These are phyloP conservation scores for Pontoporia blainvillei DNA, from an alignment of 2,113 vertebrate genomes.

Conservation along the genomic window DNA sequence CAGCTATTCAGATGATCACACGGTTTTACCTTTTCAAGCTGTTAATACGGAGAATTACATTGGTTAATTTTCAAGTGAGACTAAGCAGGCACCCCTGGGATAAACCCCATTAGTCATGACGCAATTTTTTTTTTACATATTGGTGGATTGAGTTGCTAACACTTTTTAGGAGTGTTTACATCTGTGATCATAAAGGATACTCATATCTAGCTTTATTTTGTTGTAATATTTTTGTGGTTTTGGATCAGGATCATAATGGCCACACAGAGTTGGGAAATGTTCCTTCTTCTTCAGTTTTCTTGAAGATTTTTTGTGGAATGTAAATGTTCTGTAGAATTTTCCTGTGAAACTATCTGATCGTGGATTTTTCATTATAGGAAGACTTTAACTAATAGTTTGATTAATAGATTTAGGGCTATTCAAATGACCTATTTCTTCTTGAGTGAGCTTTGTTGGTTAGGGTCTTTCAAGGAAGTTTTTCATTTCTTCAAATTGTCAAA, in stretches of 20 bases:
- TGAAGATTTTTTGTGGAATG: background rate
- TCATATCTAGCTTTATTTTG: background rate
- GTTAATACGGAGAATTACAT: background rate
- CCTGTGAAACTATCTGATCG: background rate
- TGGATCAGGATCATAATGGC: background rate
- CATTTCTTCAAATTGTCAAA: background rate
- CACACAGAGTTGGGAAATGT: background rate
- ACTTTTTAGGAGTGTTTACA: background rate
- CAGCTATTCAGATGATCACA: background rate
- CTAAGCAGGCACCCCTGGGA: background rate
- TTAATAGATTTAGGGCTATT: background rate
- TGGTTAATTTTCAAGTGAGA: background rate
- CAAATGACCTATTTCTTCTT: background rate
- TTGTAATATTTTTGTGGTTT: background rate
- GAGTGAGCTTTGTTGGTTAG: background rate
- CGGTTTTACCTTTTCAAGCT: background rate
- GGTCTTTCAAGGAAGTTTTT: background rate
- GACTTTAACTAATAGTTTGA: background rate
- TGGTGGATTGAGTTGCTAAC: background rate
- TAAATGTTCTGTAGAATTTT: background rate
- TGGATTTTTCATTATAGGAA: background rate
- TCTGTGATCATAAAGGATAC: background rate
- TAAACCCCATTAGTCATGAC: background rate
- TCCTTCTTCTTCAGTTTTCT: background rate
- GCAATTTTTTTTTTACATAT: background rate